Evolutionary conservation across 1,140 invertebrate species (phyloP), one percentile per base, ranked within the genome.

Genomic region (Apis florea): DNA sequence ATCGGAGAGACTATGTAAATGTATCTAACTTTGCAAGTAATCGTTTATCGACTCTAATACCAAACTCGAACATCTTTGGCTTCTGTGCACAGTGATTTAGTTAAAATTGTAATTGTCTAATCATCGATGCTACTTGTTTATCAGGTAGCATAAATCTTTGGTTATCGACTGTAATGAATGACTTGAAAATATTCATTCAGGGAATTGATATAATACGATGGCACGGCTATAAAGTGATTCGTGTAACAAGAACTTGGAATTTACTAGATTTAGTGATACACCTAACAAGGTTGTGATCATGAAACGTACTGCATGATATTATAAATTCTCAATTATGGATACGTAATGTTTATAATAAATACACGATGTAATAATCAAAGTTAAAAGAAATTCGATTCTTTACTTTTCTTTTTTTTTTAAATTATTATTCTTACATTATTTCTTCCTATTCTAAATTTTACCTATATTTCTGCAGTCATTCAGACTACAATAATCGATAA

Each of bases 121-220:
- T n/a, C 12, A 68, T 51, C 15, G 64, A 68, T 24, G 24, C n/a
- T 49, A 24, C 47, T 67, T n/a, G 47, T n/a, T 66, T 21, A 51
- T 12, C 66, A 24, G 21, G 2, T 24, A 24, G 21, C 24, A 68
- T 68, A 68, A 68, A 68, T 68, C 66, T 5, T 51, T 24, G 47
- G 47, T 68, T 68, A 68, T 68, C 24, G 66, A 24, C 47, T 24
- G 13, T 68, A 68, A 68, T 68, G n/a, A 68, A n/a, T 17, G 66
- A 68, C 21, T 68, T 2, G n/a, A 51, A 51, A 13, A 68, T 68
- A n/a, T n/a, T n/a, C 6, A 49, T 13, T 1, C 49, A 24, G 13
- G 4, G 47, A 68, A 19, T 68, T n/a, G 66, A 68, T 68, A 19
- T n/a, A 67, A 67, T 21, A 1, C 2, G 21, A 68, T n/a, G 19